phyloP scores from a whole-genome alignment of 2,888 invertebrate genomes.

The Selenia dentaria region DNA sequence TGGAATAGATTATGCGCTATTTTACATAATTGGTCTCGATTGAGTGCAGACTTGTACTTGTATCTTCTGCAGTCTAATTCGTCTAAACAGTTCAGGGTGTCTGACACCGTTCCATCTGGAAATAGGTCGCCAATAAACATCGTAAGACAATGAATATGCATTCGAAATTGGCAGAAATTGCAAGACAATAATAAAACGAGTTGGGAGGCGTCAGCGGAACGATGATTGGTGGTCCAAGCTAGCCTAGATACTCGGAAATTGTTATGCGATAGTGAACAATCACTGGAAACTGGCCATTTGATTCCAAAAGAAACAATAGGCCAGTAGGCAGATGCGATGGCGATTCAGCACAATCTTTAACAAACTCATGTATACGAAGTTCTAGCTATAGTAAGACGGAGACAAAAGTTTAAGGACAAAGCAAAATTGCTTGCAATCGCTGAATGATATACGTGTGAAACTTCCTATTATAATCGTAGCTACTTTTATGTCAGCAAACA shows the following conservation, averaged over 20 bases:
- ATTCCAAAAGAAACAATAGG: conserved; percentile 16
- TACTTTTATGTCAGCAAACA: background rate
- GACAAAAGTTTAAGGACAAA: background rate
- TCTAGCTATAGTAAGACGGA: background rate
- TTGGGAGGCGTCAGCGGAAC: conserved; percentile 30
- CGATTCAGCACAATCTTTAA: conserved; percentile 9
- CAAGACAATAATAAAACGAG: conserved; percentile 31
- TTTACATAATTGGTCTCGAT: background rate
- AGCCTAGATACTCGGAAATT: conserved; percentile 25
- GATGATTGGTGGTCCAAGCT: conserved; percentile 31
- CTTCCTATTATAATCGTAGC: conserved; percentile 3
- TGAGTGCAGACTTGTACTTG: background rate
- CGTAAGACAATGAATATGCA: conserved; percentile 28
- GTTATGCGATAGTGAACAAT: conserved; percentile 26
- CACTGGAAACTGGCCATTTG: conserved; percentile 15
- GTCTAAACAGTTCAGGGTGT: conserved; percentile 18
- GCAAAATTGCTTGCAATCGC: no score
- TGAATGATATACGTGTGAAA: conserved; percentile 18
- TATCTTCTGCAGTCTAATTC: conserved; percentile 10
- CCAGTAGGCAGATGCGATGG: conserved; percentile 14
- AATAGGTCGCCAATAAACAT: conserved; percentile 34
- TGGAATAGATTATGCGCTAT: no score
- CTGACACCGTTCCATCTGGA: conserved; percentile 21
- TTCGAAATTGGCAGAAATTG: conserved; percentile 33
- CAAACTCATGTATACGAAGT: background rate